phyloP scores from a whole-genome alignment of 1,140 invertebrate genomes.

The Drosophila pseudoobscura region DNA sequence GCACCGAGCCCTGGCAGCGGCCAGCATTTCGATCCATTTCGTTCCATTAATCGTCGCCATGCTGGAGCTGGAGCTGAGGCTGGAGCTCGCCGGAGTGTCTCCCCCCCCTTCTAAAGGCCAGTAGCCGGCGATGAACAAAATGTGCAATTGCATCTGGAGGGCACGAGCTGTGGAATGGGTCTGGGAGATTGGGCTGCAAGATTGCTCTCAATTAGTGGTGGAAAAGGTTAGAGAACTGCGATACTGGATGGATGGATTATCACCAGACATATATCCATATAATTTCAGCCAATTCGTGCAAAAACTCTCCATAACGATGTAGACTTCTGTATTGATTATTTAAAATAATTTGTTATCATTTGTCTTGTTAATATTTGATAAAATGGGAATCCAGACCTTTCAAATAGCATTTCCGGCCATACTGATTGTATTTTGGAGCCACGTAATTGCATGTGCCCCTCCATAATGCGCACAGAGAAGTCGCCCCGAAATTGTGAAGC shows the following conservation, averaged over 20 bases:
- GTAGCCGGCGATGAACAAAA: slow-evolving; percentile 37
- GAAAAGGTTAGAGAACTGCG: neutral
- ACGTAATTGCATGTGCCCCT: slow-evolving; percentile 34
- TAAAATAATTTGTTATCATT: too few species aligned
- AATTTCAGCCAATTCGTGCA: too few species aligned
- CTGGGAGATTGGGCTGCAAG: neutral
- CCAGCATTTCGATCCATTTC: neutral
- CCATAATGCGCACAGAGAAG: slow-evolving; percentile 5
- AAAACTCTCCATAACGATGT: too few species aligned
- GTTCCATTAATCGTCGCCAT: slow-evolving; percentile 69
- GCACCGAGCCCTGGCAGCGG: slow-evolving; percentile 30
- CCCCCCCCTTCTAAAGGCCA: slow-evolving; percentile 30
- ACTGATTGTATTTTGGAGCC: slow-evolving; percentile 37
- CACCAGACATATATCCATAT: too few species aligned
- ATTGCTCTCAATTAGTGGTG: slow-evolving; percentile 20
- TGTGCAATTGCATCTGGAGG: slow-evolving; percentile 16
- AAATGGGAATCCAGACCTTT: slow-evolving; percentile 9
- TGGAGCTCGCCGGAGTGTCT: neutral
- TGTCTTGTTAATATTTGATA: too few species aligned
- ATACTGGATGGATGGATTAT: too few species aligned
- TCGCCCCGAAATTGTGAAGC: neutral
- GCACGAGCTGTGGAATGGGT: neutral
- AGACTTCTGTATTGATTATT: too few species aligned
- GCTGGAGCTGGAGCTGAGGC: neutral
- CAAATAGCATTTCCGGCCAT: slow-evolving; percentile 17